Evolutionary conservation across 1,140 invertebrate genomes (phyloP), one percentile per base, ranked within the genome.

Genomic region (Condylostylus longicornis): DNA sequence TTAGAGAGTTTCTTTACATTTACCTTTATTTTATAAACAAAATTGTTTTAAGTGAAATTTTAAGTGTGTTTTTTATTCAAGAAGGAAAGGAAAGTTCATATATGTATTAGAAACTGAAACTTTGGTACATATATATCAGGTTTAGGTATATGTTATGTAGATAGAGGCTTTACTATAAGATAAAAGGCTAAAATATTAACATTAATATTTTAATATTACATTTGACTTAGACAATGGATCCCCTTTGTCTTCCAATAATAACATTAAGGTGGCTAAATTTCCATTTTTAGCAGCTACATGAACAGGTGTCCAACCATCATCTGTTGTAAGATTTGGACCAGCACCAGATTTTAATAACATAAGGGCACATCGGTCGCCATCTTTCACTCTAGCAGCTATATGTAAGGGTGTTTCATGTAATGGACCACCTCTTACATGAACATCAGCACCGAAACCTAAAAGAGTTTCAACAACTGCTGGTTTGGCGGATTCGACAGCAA

Each of bases 341-440:
- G 94, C 94, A 4, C 95, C 95, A 10, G 88, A 94, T 64, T 98
- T 98, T 4, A 98, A 63, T 41, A 98, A 63, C 90, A 98, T 96
- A 41, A 96, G 71, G 8, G 89, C 93, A 65, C 93, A 98, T 60
- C 88, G 80, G 53, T 96, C 90, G 32, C 91, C 91, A 50, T 91
- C 89, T 37, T 77, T 77, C 23, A 93, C 86, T 38, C 90, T 69
- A 1, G 93, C 83, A 10, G 91, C 90, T 42, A 98, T 93, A 56
- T 98, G 93, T 22, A 98, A 67, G 2, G 94, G 87, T 1, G 93
- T 97, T 63, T 97, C 90, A 15, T 79, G 71, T 39, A 82, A 65
- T 49, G 79, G 78, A 1, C 86, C 85, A 37, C 85, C 94, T 61
- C 88, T 76, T 2, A 97, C 79, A 62, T 98, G 89, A 4, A 98